Evolutionary conservation across 2,113 vertebrate genomes (phyloP).

Genomic region (Origma solitaria): DNA sequence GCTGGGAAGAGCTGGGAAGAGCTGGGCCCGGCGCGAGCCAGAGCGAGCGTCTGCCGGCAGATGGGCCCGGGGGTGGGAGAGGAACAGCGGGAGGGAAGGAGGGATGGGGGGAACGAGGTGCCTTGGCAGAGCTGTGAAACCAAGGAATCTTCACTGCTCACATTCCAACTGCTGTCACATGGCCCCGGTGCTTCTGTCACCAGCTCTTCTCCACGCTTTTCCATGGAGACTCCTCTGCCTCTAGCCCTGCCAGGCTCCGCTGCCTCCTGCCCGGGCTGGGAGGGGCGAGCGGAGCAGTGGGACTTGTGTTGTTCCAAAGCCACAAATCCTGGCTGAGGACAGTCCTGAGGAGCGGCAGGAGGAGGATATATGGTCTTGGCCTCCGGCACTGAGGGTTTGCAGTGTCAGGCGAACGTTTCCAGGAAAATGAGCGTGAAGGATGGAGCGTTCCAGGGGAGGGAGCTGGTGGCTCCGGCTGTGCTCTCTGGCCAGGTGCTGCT

Average conservation of each 20-base stretch:
- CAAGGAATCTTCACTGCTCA: background rate
- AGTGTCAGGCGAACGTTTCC: background rate
- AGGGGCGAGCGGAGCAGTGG: background rate
- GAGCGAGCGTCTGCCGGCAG: slow-evolving; percentile 1
- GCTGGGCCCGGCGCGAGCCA: background rate
- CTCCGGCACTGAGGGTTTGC: background rate
- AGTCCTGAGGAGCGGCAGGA: background rate
- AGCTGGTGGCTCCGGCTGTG: background rate
- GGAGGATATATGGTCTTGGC: background rate
- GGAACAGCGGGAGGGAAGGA: background rate
- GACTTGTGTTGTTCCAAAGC: background rate
- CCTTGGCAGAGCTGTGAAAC: slow-evolving; percentile 28
- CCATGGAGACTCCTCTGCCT: background rate
- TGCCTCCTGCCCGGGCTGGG: background rate
- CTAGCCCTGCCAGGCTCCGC: background rate
- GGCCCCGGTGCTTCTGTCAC: background rate
- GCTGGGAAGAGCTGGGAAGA: background rate
- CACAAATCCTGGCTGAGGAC: background rate
- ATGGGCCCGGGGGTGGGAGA: slow-evolving; percentile 8
- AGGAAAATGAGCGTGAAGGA: background rate
- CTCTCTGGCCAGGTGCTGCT: background rate
- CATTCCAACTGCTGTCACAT: background rate
- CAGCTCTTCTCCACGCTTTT: background rate
- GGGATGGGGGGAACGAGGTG: slow-evolving; percentile 13
- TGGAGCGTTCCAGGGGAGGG: background rate